Percentiles rank a stretch among this genome's conserved stretches.
Evolutionary conservation across 1,140 invertebrate species (phyloP).

Genomic region (Pristionchus pacificus): DNA sequence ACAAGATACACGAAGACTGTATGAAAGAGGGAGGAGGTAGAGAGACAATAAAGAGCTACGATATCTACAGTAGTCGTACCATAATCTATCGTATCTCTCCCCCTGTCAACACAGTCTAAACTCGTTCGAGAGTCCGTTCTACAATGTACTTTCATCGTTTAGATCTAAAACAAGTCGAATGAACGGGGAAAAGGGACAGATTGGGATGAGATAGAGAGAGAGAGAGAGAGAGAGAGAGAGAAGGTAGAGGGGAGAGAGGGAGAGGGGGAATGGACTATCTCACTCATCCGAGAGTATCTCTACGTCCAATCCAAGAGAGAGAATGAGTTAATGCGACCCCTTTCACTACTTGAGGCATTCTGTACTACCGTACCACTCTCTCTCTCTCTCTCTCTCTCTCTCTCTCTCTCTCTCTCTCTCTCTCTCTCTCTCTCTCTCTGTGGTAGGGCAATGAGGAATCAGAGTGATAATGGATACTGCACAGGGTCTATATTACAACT

Average conservation of each 20-base stretch:
- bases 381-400: slow-evolving; percentile 1
- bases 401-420: not conserved
- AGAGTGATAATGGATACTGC: not conserved
- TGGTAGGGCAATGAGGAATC: slow-evolving; percentile 1
- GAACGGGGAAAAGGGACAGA: no score
- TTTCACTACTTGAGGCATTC: slow-evolving; percentile 10
- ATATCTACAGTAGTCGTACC: not conserved
- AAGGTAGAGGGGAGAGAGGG: not conserved
- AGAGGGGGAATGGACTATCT: not conserved
- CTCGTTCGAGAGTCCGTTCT: no score
- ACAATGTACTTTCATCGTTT: no score
- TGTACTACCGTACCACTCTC: not conserved
- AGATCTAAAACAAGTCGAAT: no score
- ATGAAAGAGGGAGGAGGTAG: not conserved
- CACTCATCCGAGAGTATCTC: not conserved
- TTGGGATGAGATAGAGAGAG: no score
- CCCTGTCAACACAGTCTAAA: no score
- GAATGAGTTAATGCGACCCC: not conserved
- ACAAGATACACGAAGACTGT: slow-evolving; percentile 5
- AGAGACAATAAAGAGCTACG: not conserved
- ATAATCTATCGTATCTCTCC: slow-evolving; percentile 2
- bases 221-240: not conserved
- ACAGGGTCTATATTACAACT: no score
- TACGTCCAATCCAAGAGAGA: not conserved
- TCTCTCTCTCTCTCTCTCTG: slow-evolving; percentile 3